Percentiles rank a stretch among this genome's conserved stretches.
These are phyloP conservation scores for Mormyrus hasselquistii DNA, from an alignment of 2,797 vertebrate species.

Conservation along the genomic window DNA sequence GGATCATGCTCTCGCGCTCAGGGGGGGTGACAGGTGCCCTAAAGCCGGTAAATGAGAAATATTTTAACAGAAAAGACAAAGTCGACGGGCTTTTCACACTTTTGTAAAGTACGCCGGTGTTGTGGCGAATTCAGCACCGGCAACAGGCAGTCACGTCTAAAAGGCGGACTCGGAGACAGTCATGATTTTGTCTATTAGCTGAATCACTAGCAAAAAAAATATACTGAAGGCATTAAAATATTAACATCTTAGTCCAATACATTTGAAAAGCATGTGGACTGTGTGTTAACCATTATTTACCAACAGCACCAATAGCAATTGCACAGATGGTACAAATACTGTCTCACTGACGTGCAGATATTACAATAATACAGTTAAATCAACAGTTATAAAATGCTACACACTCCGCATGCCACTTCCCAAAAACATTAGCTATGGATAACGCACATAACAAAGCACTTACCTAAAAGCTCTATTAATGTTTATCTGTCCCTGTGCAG, in stretches of 20 bases:
- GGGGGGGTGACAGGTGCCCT: conserved; percentile 18
- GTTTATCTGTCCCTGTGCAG: neutral
- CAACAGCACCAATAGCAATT: neutral
- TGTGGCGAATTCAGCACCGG: no score
- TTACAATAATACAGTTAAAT: neutral
- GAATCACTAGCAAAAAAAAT: neutral
- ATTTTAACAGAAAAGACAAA: neutral
- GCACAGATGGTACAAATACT: neutral
- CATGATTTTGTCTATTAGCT: neutral
- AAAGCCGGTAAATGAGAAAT: neutral
- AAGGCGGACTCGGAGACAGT: neutral
- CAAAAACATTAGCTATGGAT: neutral
- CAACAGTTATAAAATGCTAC: neutral
- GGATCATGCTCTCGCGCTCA: conserved; percentile 66
- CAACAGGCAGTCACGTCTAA: neutral
- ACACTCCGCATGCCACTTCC: neutral
- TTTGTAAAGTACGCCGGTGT: neutral
- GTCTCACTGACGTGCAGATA: neutral
- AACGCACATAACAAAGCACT: neutral
- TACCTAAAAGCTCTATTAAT: conserved; percentile 17
- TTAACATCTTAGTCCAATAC: neutral
- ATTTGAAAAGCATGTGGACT: neutral
- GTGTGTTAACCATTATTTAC: conserved; percentile 1
- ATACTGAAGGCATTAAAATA: neutral
- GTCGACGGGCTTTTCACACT: neutral